Base-by-base conservation (phyloP, 2,113 vertebrate genomes). In the Coptodon rendalli region DNA sequence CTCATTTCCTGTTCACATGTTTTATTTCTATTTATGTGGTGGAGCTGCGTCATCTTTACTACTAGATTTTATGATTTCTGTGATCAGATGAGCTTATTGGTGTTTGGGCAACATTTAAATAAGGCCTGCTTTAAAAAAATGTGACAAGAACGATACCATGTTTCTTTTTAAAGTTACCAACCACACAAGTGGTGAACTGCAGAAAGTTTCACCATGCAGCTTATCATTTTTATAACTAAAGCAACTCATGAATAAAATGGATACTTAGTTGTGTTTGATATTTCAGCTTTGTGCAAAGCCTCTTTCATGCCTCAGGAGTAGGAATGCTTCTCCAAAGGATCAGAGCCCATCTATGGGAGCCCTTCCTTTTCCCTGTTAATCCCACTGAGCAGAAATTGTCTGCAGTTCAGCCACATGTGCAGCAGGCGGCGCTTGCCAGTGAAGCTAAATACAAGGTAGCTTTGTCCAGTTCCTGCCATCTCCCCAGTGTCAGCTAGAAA, bases 221-320 rank as follows among this genome's bases (percentile, higher is more conserved):
- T 78, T 50, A 31, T 78, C 16, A 12, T 50, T 50, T 78, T 50
- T 12, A 78, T 78, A 50, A 78, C 43, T 50, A 50, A 31, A 78
- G 22, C 29, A 78, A 78, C 43, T 19, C 45, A 2, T 31, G 43
- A 50, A 78, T 78, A 48, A 78, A 31, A 50, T 29, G 24, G 16
- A 31, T 50, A 31, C 43, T 78, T 31, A 12, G 43, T 50, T 78
- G 16, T 50, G 43, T 78, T 78, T 50, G 43, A 50, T 78, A 31
- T 78, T 78, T 31, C 24, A 78, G 43, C 24, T 78, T 19, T 50
- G 43, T 50, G 16, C 43, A 50, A 50, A 78, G 43, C 71, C 71
- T 76, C 43, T 50, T 31, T 76, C 43, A 50, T 76, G 71, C 24
- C 71, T 76, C 14, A 0, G 43, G 43, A 19, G 24, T 19, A 31